These are phyloP conservation scores for Drosophila erecta DNA, from an alignment of 1,140 invertebrate genomes.

Conservation along the genomic window DNA sequence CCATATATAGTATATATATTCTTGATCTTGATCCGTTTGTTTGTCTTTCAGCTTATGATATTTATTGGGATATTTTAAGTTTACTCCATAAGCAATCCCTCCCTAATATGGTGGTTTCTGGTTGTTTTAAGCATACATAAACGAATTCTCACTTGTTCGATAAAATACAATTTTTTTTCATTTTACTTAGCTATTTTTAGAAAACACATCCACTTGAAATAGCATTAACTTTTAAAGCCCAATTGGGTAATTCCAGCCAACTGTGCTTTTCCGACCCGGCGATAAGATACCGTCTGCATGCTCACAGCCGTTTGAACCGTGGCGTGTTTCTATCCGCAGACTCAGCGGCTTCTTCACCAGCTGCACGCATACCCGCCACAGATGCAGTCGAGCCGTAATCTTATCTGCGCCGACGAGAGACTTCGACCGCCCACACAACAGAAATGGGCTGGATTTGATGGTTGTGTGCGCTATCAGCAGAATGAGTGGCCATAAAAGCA, in stretches of 20 bases:
- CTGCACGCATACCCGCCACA: slow-evolving; percentile 40
- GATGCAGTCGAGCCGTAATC: slow-evolving; percentile 22
- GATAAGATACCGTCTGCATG: slow-evolving; percentile 62
- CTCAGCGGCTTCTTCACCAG: slow-evolving; percentile 35
- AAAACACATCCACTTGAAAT: background rate
- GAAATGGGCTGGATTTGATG: slow-evolving; percentile 7
- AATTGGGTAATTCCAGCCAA: slow-evolving; percentile 28
- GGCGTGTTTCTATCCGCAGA: slow-evolving; percentile 54
- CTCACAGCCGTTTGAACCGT: slow-evolving; percentile 23
- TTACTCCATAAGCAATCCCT: too few species aligned
- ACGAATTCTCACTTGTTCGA: too few species aligned
- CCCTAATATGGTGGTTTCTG: too few species aligned
- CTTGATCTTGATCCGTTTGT: too few species aligned
- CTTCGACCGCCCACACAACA: slow-evolving; percentile 15
- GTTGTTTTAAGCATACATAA: too few species aligned
- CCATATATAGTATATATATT: too few species aligned
- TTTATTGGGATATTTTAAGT: too few species aligned
- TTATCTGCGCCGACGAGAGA: slow-evolving; percentile 28
- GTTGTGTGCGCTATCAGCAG: slow-evolving; percentile 36
- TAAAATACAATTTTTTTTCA: background rate
- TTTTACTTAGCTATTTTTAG: background rate
- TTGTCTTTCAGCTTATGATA: too few species aligned
- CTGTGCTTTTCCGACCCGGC: slow-evolving; percentile 44
- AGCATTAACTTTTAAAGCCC: background rate
- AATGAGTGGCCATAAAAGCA: slow-evolving; percentile 37